phyloP scores from a whole-genome alignment of 1,140 invertebrate species.

The Bombyx mori region DNA sequence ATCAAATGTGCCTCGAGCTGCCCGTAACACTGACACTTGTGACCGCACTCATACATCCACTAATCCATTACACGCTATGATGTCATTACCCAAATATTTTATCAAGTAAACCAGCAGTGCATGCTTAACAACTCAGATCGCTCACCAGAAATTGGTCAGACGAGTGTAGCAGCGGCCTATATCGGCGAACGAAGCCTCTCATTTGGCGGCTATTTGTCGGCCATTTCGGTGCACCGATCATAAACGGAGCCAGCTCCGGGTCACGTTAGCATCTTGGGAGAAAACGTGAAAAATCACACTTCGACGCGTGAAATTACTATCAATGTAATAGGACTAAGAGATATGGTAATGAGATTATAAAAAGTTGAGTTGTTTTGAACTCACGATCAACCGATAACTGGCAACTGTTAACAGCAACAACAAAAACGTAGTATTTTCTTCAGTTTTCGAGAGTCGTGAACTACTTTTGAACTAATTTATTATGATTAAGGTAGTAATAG shows the following conservation, averaged over 20 bases:
- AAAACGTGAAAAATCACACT: constrained; percentile 68
- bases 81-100: neutral
- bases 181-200: constrained; percentile 65
- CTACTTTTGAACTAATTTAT: no score
- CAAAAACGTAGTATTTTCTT: no score
- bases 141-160: constrained; percentile 33
- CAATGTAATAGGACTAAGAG: neutral
- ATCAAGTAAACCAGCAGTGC: constrained; percentile 21
- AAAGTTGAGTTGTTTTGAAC: no score
- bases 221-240: constrained; percentile 67
- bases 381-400: no score
- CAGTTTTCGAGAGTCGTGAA: no score
- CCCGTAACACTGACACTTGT: constrained; percentile 23
- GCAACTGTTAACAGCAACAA: no score
- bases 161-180: constrained; percentile 44
- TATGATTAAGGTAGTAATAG: no score
- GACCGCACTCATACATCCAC: constrained; percentile 20
- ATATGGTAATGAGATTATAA: no score
- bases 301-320: constrained; percentile 52
- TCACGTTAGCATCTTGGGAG: constrained; percentile 61
- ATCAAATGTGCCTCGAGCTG: constrained; percentile 66
- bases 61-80: constrained; percentile 11
- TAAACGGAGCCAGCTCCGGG: constrained; percentile 64
- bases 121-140: constrained; percentile 10
- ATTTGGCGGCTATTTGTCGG: constrained; percentile 69